Percentiles rank a stretch among this genome's conserved stretches.
Evolutionary conservation across 2,888 invertebrate genomes (phyloP).

Genomic region (Amiota minor): DNA sequence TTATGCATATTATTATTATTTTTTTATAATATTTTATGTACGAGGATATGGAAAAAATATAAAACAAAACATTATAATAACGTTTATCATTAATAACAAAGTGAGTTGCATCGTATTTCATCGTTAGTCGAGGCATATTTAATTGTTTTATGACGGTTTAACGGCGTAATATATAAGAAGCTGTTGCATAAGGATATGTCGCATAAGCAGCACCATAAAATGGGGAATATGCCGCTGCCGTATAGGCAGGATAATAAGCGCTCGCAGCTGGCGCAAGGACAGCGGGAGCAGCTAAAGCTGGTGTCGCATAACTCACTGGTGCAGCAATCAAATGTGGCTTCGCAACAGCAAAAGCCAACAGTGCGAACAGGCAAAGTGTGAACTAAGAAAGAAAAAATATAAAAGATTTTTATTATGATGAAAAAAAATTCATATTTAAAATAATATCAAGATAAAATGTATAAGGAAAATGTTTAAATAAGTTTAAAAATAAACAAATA

Average conservation of each 20-base stretch:
- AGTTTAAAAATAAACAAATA: background rate
- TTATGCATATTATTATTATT: background rate
- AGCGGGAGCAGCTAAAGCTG: slow-evolving; percentile 39
- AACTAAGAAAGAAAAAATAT: background rate
- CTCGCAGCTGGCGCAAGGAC: slow-evolving; percentile 35
- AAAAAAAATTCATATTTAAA: too few relatives aligned
- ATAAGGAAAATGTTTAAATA: background rate
- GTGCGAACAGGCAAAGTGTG: slow-evolving; percentile 3
- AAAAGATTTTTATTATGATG: background rate
- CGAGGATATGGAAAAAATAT: slow-evolving; percentile 1
- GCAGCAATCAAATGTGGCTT: slow-evolving; percentile 57
- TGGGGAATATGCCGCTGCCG: slow-evolving; percentile 55
- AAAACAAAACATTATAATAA: background rate
- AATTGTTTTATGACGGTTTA: slow-evolving; percentile 36
- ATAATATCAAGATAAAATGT: background rate
- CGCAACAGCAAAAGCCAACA: slow-evolving; percentile 36
- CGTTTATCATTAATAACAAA: background rate
- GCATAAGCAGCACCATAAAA: slow-evolving; percentile 55
- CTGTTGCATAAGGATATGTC: slow-evolving; percentile 57
- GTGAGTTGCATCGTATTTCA: background rate
- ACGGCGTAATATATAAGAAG: slow-evolving; percentile 48
- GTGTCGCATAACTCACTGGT: slow-evolving; percentile 56
- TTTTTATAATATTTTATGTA: too few relatives aligned
- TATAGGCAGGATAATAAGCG: slow-evolving; percentile 60
- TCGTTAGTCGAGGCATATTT: background rate